These are phyloP conservation scores for Mus spicilegus DNA, from an alignment of 2,113 vertebrate species.

Conservation along the genomic window DNA sequence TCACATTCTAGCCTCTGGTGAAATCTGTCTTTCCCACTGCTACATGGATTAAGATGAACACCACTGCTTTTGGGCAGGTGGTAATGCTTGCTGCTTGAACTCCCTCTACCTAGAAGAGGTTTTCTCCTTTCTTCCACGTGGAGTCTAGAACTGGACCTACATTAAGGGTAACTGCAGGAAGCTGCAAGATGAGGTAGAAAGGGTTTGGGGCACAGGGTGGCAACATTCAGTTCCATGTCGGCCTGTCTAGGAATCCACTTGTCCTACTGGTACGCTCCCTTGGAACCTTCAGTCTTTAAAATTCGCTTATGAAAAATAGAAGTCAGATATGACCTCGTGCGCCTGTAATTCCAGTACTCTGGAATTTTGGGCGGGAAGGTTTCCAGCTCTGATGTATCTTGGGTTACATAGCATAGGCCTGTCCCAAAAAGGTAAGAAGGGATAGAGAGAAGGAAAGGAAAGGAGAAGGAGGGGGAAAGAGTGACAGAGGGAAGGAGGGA, in stretches of 20 bases:
- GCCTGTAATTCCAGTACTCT: neutral
- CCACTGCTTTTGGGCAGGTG: constrained; percentile 6
- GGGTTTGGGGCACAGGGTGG: neutral
- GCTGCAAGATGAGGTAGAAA: neutral
- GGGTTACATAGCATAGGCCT: neutral
- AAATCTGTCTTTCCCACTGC: neutral
- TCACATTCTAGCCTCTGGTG: neutral
- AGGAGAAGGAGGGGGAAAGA: too few relatives aligned
- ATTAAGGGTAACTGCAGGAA: neutral
- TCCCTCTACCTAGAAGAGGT: neutral
- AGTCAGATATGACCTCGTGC: neutral
- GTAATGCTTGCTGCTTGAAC: neutral
- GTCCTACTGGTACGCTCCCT: neutral
- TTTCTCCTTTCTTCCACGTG: neutral
- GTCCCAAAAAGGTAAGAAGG: neutral
- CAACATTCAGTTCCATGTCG: neutral
- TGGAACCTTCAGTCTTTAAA: neutral
- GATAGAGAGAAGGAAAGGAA: too few relatives aligned
- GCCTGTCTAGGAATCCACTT: neutral
- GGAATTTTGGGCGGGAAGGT: neutral
- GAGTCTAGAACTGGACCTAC: neutral
- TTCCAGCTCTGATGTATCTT: neutral
- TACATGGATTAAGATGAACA: constrained; percentile 20
- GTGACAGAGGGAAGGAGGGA: neutral
- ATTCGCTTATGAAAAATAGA: neutral